phyloP scores from a whole-genome alignment of 2,888 invertebrate genomes.

The Agrotis exclamationis region DNA sequence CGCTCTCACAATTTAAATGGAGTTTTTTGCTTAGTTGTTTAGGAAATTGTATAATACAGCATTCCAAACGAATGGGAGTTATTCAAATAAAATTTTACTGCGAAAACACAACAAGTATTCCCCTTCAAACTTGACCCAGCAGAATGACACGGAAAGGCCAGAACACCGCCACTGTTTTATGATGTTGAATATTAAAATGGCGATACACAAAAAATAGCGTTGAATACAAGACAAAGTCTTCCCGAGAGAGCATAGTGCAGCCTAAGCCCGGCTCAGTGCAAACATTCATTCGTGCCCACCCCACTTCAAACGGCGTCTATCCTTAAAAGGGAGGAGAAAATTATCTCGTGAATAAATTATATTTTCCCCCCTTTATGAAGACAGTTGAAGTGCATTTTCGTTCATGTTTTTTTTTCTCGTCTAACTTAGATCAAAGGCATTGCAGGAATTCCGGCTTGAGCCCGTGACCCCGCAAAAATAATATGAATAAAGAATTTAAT shows the following conservation, averaged over 20 bases:
- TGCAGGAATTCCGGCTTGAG: constrained; percentile 83
- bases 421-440: constrained; percentile 88
- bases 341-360: constrained; percentile 91
- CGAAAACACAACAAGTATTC: constrained; percentile 28
- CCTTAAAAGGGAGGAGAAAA: constrained; percentile 89
- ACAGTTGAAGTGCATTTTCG: constrained; percentile 90
- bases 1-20: neutral
- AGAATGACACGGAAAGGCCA: constrained; percentile 56
- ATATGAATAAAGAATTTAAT: constrained; percentile 90
- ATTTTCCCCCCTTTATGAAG: constrained; percentile 90
- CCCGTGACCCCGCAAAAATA: constrained; percentile 86
- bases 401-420: constrained; percentile 85
- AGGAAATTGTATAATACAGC: constrained; percentile 5
- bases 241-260: constrained; percentile 67
- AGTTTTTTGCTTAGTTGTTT: neutral
- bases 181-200: constrained; percentile 62
- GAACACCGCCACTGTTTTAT: constrained; percentile 39
- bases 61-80: constrained; percentile 6
- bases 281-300: constrained; percentile 85
- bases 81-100: constrained; percentile 13
- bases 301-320: constrained; percentile 84
- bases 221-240: constrained; percentile 72
- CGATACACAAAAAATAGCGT: constrained; percentile 62
- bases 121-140: constrained; percentile 35
- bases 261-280: constrained; percentile 76